Evolutionary conservation across 2,797 vertebrate species (phyloP).

Genomic region (Tragelaphus oryx): DNA sequence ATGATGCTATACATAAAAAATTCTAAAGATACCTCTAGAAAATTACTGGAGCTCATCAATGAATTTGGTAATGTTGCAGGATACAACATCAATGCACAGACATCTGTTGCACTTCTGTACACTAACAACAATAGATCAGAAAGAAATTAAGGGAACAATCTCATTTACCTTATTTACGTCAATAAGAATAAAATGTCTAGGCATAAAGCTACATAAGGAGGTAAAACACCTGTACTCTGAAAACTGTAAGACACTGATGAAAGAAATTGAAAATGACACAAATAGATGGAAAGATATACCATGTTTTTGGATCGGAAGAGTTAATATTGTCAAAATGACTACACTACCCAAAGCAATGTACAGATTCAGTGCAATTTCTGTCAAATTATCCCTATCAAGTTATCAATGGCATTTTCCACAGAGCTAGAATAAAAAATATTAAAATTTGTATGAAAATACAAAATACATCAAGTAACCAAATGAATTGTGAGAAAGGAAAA

Average conservation of each 20-base stretch:
- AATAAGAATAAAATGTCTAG: not conserved
- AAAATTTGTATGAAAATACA: not conserved
- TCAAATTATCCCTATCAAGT: not conserved
- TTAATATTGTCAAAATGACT: not conserved
- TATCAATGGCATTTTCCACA: not conserved
- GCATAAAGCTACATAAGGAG: not conserved
- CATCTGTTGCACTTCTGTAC: not conserved
- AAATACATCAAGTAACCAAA: not conserved
- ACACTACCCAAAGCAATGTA: not conserved
- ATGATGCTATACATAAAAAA: not conserved
- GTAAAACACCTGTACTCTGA: not conserved
- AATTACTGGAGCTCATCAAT: not conserved
- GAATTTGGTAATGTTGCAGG: not conserved
- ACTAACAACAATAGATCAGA: not conserved
- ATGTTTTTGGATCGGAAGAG: not conserved
- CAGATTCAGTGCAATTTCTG: not conserved
- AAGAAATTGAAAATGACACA: not conserved
- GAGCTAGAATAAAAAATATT: not conserved
- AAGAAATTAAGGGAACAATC: not conserved
- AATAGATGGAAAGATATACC: not conserved
- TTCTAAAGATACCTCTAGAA: not conserved
- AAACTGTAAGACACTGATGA: not conserved
- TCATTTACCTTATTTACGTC: not conserved
- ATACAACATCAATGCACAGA: not conserved
- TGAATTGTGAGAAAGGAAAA: not conserved